These are phyloP conservation scores for Lamproptera curius DNA, from an alignment of 2,888 invertebrate species.

Conservation along the genomic window DNA sequence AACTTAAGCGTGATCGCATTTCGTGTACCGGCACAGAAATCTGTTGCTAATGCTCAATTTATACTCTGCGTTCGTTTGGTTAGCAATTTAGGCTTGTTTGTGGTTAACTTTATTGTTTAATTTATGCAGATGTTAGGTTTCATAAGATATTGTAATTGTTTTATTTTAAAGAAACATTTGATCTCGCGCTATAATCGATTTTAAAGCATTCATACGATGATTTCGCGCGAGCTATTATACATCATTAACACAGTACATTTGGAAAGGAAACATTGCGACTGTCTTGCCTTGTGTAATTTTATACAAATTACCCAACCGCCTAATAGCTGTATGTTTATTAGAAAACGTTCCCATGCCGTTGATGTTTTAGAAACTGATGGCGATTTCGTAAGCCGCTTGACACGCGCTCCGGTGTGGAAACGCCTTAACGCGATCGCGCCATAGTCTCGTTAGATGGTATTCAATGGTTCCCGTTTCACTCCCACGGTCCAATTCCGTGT, in stretches of 20 bases:
- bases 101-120: too few species aligned
- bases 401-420: slow-evolving; percentile 67
- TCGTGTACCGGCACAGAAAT: too few species aligned
- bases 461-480: slow-evolving; percentile 69
- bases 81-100: too few species aligned
- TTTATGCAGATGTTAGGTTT: too few species aligned
- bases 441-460: slow-evolving; percentile 50
- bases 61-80: too few species aligned
- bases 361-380: slow-evolving; percentile 46
- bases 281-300: neutral
- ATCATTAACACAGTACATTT: neutral
- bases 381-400: slow-evolving; percentile 67
- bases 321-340: slow-evolving; percentile 4
- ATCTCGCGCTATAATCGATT: too few species aligned
- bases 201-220: too few species aligned
- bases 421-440: slow-evolving; percentile 57
- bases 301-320: slow-evolving; percentile 12
- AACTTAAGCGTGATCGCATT: too few species aligned
- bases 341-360: slow-evolving; percentile 22
- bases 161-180: too few species aligned
- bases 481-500: slow-evolving; percentile 74
- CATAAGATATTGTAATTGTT: too few species aligned
- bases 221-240: too few species aligned
- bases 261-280: neutral
- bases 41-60: too few species aligned